Conservation (phyloP, 1,140 invertebrate species). For the Anadara kagoshimensis region DNA sequence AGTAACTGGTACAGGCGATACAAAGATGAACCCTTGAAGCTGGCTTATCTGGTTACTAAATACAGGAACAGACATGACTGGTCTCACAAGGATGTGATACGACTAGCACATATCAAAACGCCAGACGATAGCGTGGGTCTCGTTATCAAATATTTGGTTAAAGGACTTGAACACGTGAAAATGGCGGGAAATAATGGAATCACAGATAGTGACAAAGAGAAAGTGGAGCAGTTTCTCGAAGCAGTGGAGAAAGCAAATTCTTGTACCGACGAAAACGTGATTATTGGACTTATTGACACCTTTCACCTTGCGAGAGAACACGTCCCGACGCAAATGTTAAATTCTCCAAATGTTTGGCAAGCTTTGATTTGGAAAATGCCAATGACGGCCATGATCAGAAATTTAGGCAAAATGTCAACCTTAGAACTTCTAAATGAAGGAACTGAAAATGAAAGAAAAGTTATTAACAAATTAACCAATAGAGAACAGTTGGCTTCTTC, state of each 20-base stretch:
- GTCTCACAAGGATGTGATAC: slow-evolving; percentile 81
- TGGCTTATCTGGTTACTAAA: slow-evolving; percentile 80
- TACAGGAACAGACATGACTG: slow-evolving; percentile 80
- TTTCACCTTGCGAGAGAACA: slow-evolving; percentile 79
- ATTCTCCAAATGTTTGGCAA: slow-evolving; percentile 80
- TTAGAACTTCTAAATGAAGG: slow-evolving; percentile 76
- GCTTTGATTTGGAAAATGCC: slow-evolving; percentile 79
- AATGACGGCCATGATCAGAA: slow-evolving; percentile 77
- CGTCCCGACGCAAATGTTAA: slow-evolving; percentile 80
- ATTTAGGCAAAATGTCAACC: slow-evolving; percentile 80
- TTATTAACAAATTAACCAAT: slow-evolving; percentile 48
- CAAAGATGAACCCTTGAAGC: slow-evolving; percentile 42
- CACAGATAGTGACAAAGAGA: slow-evolving; percentile 48
- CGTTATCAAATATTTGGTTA: slow-evolving; percentile 8
- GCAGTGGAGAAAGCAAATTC: slow-evolving; percentile 78
- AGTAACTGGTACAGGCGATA: slow-evolving; percentile 77
- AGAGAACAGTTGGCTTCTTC: slow-evolving; percentile 73
- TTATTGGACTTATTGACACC: slow-evolving; percentile 73
- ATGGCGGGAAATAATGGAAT: not conserved
- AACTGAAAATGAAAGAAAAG: slow-evolving; percentile 30
- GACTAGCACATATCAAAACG: slow-evolving; percentile 79
- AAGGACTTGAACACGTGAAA: not conserved
- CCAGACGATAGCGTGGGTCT: slow-evolving; percentile 41
- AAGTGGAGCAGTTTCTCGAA: slow-evolving; percentile 78
- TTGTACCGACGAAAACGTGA: slow-evolving; percentile 75